phyloP scores from a whole-genome alignment of 1,140 invertebrate species.

The Drosophila pseudoobscura region DNA sequence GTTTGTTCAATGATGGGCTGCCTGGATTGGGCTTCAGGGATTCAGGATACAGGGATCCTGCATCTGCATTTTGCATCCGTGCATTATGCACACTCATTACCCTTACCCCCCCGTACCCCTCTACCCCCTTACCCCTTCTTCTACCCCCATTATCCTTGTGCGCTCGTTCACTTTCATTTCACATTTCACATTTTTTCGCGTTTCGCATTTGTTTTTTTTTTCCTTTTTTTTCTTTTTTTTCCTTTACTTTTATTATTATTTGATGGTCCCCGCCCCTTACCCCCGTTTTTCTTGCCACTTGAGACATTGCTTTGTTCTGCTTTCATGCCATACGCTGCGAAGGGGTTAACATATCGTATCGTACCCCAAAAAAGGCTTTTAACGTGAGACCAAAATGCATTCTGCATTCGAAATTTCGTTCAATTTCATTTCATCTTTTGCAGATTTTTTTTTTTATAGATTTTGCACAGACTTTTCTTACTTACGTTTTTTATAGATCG shows the following conservation, averaged over 20 bases:
- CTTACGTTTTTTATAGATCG: constrained; percentile 67
- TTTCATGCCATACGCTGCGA: constrained; percentile 42
- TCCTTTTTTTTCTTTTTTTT: constrained; percentile 21
- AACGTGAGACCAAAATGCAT: constrained; percentile 63
- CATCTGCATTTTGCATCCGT: constrained; percentile 50
- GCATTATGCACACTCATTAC: constrained; percentile 82
- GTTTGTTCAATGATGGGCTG: constrained; percentile 66
- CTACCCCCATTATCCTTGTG: constrained; percentile 72
- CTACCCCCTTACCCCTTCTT: constrained; percentile 7
- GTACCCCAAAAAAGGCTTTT: constrained; percentile 69
- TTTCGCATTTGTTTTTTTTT: constrained; percentile 52
- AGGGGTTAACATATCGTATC: constrained; percentile 58
- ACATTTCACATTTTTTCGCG: constrained; percentile 40
- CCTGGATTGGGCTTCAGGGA: neutral
- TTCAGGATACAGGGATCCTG: constrained; percentile 8
- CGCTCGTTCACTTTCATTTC: constrained; percentile 81
- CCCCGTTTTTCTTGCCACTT: constrained; percentile 63
- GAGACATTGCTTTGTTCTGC: constrained; percentile 80
- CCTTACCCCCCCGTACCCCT: constrained; percentile 31
- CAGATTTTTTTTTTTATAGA: too few relatives aligned
- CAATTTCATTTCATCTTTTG: too few relatives aligned
- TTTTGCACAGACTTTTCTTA: too few relatives aligned
- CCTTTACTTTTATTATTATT: constrained; percentile 30
- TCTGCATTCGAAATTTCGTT: constrained; percentile 4
- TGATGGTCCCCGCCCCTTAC: constrained; percentile 63